Conservation (phyloP, 2,888 invertebrate genomes). For the Bellardia pandia region DNA sequence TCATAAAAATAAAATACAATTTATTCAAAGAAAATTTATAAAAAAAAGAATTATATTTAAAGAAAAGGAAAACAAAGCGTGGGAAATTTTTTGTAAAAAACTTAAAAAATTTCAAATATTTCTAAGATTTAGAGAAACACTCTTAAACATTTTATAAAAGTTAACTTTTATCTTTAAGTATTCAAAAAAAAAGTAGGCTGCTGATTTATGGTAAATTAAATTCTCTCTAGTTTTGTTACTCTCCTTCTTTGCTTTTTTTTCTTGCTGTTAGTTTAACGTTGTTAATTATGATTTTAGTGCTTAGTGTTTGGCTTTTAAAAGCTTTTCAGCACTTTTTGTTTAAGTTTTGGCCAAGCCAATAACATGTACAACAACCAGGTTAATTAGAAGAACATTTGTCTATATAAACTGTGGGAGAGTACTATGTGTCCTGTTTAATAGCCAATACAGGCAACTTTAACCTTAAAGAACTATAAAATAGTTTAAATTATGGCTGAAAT, state of each 20-base stretch:
- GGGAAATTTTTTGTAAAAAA: slow-evolving; percentile 16
- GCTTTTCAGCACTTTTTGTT: slow-evolving; percentile 39
- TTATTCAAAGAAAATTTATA: slow-evolving; percentile 4
- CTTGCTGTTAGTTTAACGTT: slow-evolving; percentile 30
- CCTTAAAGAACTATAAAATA: slow-evolving; percentile 68
- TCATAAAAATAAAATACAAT: neutral
- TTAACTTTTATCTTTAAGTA: neutral
- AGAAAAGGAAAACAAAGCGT: slow-evolving; percentile 24
- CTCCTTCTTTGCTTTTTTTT: slow-evolving; percentile 14
- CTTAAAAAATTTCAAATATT: neutral
- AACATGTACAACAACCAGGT: slow-evolving; percentile 32
- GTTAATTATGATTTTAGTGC: slow-evolving; percentile 64
- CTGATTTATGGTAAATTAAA: slow-evolving; percentile 75
- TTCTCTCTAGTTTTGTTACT: slow-evolving; percentile 23
- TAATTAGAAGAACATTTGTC: slow-evolving; percentile 71
- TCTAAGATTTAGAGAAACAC: neutral
- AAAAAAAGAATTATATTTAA: slow-evolving; percentile 16
- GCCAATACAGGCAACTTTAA: slow-evolving; percentile 62
- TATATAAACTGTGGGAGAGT: slow-evolving; percentile 50
- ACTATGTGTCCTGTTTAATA: slow-evolving; percentile 55
- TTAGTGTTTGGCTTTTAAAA: slow-evolving; percentile 21
- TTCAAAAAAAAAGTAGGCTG: slow-evolving; percentile 52
- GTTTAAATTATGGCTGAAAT: slow-evolving; percentile 62
- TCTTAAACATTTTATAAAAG: too few species aligned
- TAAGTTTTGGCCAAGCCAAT: neutral